Base-by-base conservation (phyloP, 1,140 invertebrate genomes). In the Drosophila pachea region DNA sequence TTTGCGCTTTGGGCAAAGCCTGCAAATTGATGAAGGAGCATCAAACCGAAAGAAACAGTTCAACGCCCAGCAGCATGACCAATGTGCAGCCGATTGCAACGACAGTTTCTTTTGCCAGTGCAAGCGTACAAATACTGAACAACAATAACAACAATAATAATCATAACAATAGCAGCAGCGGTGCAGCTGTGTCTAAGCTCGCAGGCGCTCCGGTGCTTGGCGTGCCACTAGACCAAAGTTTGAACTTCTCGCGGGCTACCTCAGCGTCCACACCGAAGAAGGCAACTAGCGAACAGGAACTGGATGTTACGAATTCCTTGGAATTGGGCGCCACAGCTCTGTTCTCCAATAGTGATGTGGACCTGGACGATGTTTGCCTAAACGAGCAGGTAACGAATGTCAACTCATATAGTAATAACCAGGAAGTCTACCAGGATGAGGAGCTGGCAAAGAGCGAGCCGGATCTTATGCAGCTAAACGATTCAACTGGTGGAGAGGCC, bases 281-380 rank as follows among this genome's bases (percentile, higher is more conserved):
- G 35, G 62, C 76, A n/a, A 14, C 53, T 11, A 82, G 77, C 47
- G 88, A 89, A 33, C 73, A 82, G 35, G 86, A 90, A 33, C 53
- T 91, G 7, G 71, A 91, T 50, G 90, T 91, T 7, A 91, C 91
- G 65, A 84, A 87, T 42, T 89, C 88, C 0, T 81, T 91, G 16
- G 91, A 91, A 54, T 90, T 93, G 70, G 91, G 93, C 31, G 91
- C 93, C 1, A 94, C 94, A 12, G 93, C 95, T 1, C 94, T 97
- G 36, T 95, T 97, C 88, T 95, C 95, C 1, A 97, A 98, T 79
- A 97, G 95, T 83, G 94, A 95, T n/a, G 95, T 97, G 0, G 95
- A 95, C 88, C 90, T 95, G 32, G 95, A 95, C 72, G 94, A 94
- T 76, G 94, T 94, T 0, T 94, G 92, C 78, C 89, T 95, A 2